phyloP scores from a whole-genome alignment of 2,888 invertebrate species.

The Drosophila emarginata region DNA sequence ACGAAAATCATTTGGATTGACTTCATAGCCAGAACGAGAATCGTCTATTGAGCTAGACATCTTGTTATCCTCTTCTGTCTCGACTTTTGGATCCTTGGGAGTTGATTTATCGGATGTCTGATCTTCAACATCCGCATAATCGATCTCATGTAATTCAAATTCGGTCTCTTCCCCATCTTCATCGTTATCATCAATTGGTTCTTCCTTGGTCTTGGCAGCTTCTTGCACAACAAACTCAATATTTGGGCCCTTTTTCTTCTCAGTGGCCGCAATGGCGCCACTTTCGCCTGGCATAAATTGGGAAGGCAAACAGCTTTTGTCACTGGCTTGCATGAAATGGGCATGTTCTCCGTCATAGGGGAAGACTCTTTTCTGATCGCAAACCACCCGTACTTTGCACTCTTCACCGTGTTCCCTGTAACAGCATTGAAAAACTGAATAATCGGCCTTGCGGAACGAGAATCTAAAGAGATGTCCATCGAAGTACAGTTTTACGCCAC shows the following conservation, averaged over 20 bases:
- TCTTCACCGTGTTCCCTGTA: slow-evolving; percentile 80
- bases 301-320: slow-evolving; percentile 79
- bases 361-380: slow-evolving; percentile 79
- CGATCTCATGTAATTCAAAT: slow-evolving; percentile 35
- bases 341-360: slow-evolving; percentile 79
- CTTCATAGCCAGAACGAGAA: slow-evolving; percentile 20
- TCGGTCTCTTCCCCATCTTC: slow-evolving; percentile 40
- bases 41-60: background rate
- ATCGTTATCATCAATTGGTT: slow-evolving; percentile 23
- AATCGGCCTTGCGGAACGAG: slow-evolving; percentile 79
- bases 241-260: slow-evolving; percentile 23
- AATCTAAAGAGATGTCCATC: slow-evolving; percentile 81
- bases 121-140: slow-evolving; percentile 33
- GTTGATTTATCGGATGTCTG: background rate
- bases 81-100: background rate
- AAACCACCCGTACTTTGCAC: slow-evolving; percentile 79
- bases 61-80: background rate
- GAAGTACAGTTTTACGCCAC: slow-evolving; percentile 80
- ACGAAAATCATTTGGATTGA: slow-evolving; percentile 77
- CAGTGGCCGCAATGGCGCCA: slow-evolving; percentile 17
- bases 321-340: slow-evolving; percentile 80
- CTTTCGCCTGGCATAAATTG: slow-evolving; percentile 72
- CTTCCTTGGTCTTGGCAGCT: slow-evolving; percentile 17
- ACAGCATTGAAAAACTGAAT: slow-evolving; percentile 80
- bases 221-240: slow-evolving; percentile 34